These are phyloP conservation scores for Alosa alosa DNA, from an alignment of 2,113 vertebrate genomes.

Conservation along the genomic window DNA sequence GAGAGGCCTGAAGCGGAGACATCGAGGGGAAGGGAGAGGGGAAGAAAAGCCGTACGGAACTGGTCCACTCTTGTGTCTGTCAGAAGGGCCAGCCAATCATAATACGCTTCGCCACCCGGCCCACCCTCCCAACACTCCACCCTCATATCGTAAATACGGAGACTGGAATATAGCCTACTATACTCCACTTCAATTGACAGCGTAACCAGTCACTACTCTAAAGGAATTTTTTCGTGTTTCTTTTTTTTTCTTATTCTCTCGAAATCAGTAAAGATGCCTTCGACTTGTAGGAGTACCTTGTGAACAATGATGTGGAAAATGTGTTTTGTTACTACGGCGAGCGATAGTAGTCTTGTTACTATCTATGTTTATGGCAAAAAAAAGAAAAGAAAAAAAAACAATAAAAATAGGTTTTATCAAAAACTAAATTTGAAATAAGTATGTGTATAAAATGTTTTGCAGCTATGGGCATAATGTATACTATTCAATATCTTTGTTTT, in stretches of 20 bases:
- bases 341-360: constrained; percentile 78
- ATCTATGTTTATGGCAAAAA: constrained; percentile 72
- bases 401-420: constrained; percentile 60
- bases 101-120: background rate
- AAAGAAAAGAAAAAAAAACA: constrained; percentile 33
- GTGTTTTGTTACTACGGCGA: constrained; percentile 77
- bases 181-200: constrained; percentile 41
- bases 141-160: constrained; percentile 15
- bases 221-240: constrained; percentile 43
- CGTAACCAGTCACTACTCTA: constrained; percentile 14
- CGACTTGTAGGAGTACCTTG: constrained; percentile 75
- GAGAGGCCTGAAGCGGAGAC: constrained; percentile 77
- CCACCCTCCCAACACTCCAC: constrained; percentile 42
- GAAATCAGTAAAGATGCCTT: constrained; percentile 77
- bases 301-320: constrained; percentile 76
- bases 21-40: background rate
- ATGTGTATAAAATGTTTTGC: constrained; percentile 75
- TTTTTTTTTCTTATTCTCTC: constrained; percentile 63
- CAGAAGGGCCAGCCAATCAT: background rate
- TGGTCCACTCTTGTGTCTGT: background rate
- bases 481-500: constrained; percentile 74
- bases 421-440: constrained; percentile 68
- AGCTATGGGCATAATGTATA: constrained; percentile 69
- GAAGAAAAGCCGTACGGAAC: background rate
- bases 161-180: background rate